These are phyloP conservation scores for Cuniculus paca DNA, from an alignment of 2,797 vertebrate genomes.

Conservation along the genomic window DNA sequence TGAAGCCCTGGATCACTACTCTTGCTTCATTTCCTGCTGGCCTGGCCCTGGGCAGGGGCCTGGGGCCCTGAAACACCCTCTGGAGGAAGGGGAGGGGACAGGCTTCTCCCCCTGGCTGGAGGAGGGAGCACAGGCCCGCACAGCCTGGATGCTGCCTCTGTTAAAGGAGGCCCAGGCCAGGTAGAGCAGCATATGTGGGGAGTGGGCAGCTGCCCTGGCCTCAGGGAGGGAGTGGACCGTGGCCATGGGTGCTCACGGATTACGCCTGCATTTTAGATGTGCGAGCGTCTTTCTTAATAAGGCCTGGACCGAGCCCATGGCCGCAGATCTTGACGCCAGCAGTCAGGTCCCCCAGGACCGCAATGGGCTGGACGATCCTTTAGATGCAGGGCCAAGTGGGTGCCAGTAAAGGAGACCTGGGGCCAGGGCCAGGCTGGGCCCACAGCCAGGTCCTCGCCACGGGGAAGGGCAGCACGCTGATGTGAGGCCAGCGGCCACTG, in stretches of 20 bases:
- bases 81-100: neutral
- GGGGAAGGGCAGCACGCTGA: rapidly evolving
- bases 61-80: neutral
- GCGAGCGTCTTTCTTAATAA: neutral
- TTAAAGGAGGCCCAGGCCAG: neutral
- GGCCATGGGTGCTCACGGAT: neutral
- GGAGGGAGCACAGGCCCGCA: neutral
- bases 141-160: rapidly evolving
- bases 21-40: too few relatives aligned
- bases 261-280: neutral
- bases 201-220: neutral
- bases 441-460: neutral
- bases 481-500: neutral
- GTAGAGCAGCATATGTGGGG: neutral
- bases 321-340: constrained; percentile 22
- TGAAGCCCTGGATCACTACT: neutral
- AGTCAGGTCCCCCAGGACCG: constrained; percentile 19
- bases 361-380: neutral
- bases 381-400: neutral
- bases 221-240: neutral
- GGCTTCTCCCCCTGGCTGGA: neutral
- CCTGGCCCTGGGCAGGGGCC: too few relatives aligned
- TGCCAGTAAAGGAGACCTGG: neutral
- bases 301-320: constrained; percentile 36
- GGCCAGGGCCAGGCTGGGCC: neutral